Percentiles rank a stretch among this genome's conserved stretches.
phyloP scores from a whole-genome alignment of 2,797 vertebrate species.

The Cossypha niveicapilla region DNA sequence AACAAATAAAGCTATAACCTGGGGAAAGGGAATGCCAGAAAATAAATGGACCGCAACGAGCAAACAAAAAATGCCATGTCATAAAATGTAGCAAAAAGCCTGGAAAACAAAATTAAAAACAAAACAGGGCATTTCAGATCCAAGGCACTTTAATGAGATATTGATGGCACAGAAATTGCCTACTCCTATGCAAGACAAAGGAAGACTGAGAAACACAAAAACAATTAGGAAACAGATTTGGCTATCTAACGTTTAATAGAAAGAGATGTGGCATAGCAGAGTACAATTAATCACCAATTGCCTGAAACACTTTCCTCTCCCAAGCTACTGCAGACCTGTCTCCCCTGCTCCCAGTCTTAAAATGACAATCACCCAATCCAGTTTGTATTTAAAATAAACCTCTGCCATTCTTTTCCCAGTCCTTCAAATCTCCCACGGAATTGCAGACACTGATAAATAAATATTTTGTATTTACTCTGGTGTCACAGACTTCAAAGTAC shows the following conservation, averaged over 20 bases:
- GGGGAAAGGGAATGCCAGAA: conserved; percentile 1
- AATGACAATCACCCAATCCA: not conserved
- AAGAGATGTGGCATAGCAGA: conserved; percentile 58
- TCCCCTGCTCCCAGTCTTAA: not conserved
- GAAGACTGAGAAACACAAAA: conserved; percentile 58
- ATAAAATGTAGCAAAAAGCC: conserved; percentile 29
- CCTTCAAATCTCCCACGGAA: not conserved
- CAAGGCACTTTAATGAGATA: conserved; percentile 53
- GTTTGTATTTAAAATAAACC: not conserved
- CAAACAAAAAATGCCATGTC: conserved; percentile 25
- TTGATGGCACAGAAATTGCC: conserved; percentile 55
- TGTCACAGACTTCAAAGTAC: not conserved
- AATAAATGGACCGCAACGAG: conserved; percentile 38
- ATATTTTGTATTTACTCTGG: not conserved
- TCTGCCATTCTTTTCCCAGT: not conserved
- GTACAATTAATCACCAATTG: conserved; percentile 60
- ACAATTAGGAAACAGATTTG: conserved; percentile 59
- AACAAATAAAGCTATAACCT: conserved; percentile 52
- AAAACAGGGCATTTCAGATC: conserved; percentile 2
- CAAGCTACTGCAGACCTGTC: not conserved
- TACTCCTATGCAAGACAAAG: conserved; percentile 51
- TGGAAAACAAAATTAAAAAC: conserved; percentile 29
- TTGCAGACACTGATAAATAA: not conserved
- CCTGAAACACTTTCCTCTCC: conserved; percentile 26
- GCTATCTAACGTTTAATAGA: conserved; percentile 33